Evolutionary conservation across 1,140 invertebrate genomes (phyloP).

Genomic region (Halesus radiatus): DNA sequence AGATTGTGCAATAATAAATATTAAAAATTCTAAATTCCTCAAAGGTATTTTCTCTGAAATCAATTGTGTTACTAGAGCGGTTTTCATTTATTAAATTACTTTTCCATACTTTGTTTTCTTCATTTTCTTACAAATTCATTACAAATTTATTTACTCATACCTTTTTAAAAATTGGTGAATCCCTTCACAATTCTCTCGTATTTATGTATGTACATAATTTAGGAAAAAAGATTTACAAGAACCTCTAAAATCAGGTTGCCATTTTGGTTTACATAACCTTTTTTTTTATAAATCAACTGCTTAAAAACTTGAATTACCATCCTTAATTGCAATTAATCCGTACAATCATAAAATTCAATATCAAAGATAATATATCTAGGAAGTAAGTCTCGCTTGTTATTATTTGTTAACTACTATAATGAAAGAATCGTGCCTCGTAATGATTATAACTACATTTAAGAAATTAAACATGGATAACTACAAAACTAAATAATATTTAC

Average conservation of each 20-base stretch:
- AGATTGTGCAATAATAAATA: neutral
- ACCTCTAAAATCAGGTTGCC: neutral
- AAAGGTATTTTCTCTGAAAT: constrained; percentile 6
- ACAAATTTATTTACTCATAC: no score
- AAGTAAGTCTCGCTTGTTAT: neutral
- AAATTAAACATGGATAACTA: constrained; percentile 2
- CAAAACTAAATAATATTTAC: constrained; percentile 17
- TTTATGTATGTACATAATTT: no score
- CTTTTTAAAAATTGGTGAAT: no score
- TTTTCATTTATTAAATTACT: no score
- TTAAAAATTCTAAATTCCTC: neutral
- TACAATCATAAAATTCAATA: neutral
- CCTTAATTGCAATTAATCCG: neutral
- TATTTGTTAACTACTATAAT: constrained; percentile 2
- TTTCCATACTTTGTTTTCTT: no score
- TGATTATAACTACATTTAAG: neutral
- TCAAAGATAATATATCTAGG: constrained; percentile 3
- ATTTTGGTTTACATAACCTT: no score
- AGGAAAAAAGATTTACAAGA: no score
- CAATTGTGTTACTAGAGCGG: no score
- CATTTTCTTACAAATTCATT: no score
- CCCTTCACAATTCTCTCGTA: no score
- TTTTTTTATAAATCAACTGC: no score
- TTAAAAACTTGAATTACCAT: neutral
- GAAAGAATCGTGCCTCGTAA: constrained; percentile 4